A percentile compares a stretch with the other conserved stretches of the same genome.
Conservation (phyloP, 2,113 vertebrate genomes). For the Paratilapia polleni region DNA sequence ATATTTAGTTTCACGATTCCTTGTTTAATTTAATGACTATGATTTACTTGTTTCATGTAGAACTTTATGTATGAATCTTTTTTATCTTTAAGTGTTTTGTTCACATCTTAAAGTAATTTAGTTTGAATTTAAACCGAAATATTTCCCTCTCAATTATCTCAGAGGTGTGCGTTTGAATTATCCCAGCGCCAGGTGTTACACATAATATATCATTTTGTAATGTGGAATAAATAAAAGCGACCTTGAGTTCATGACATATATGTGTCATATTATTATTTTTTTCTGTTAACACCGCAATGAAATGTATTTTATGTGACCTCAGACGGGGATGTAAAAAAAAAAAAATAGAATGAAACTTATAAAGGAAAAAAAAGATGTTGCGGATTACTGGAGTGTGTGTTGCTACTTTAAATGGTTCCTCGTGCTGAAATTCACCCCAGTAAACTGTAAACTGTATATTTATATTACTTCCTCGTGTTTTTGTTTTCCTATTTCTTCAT, state of each 20-base stretch:
- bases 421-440: neutral
- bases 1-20: conserved; percentile 11
- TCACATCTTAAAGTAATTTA: neutral
- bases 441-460: neutral
- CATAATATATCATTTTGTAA: neutral
- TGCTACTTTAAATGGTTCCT: conserved; percentile 15
- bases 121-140: neutral
- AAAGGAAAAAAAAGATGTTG: neutral
- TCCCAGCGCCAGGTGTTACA: neutral
- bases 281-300: neutral
- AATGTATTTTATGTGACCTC: conserved; percentile 17
- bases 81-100: neutral
- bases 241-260: neutral
- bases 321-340: conserved; percentile 26
- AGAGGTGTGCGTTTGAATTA: conserved; percentile 19
- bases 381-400: conserved; percentile 18
- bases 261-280: neutral
- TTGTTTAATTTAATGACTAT: neutral
- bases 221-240: conserved; percentile 1
- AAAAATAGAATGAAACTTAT: neutral
- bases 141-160: neutral
- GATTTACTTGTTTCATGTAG: neutral
- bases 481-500: neutral
- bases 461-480: neutral
- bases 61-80: neutral